These are phyloP conservation scores for Athene noctua DNA, from an alignment of 2,113 vertebrate species.

Conservation along the genomic window DNA sequence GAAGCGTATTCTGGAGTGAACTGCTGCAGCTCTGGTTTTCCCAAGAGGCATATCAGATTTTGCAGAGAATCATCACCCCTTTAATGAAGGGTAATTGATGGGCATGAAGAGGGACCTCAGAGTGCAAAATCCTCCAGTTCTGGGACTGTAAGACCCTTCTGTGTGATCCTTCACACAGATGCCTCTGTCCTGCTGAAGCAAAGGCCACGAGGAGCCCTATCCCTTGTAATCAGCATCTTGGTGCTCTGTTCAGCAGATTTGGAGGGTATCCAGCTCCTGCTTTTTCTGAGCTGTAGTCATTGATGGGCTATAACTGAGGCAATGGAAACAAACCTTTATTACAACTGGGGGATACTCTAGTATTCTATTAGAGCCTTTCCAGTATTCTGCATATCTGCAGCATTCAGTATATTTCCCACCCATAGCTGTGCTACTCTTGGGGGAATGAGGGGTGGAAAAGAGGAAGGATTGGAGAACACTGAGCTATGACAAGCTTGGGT, in stretches of 20 bases:
- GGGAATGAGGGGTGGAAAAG: background rate
- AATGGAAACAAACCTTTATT: background rate
- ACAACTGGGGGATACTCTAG: background rate
- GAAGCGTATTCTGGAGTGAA: background rate
- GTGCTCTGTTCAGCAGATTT: conserved; percentile 4
- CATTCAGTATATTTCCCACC: background rate
- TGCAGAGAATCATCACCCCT: background rate
- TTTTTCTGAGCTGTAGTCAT: background rate
- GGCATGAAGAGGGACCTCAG: background rate
- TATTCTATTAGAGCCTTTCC: background rate
- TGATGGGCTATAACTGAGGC: background rate
- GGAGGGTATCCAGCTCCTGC: conserved; percentile 28
- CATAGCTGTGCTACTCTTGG: background rate
- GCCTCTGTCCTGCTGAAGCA: background rate
- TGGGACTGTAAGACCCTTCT: conserved; percentile 16
- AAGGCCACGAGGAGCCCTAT: background rate
- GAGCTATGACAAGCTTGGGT: background rate
- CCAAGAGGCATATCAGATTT: conserved; percentile 17
- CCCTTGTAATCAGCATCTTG: background rate
- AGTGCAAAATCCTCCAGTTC: background rate
- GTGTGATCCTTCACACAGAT: conserved; percentile 29
- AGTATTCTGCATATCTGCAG: background rate
- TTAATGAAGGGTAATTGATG: conserved; percentile 30
- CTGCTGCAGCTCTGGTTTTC: background rate
- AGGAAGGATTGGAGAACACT: background rate